Percentiles rank a stretch among this genome's conserved stretches.
Evolutionary conservation across 2,113 vertebrate genomes (phyloP).

Genomic region (Brachypodius melanocephalos): DNA sequence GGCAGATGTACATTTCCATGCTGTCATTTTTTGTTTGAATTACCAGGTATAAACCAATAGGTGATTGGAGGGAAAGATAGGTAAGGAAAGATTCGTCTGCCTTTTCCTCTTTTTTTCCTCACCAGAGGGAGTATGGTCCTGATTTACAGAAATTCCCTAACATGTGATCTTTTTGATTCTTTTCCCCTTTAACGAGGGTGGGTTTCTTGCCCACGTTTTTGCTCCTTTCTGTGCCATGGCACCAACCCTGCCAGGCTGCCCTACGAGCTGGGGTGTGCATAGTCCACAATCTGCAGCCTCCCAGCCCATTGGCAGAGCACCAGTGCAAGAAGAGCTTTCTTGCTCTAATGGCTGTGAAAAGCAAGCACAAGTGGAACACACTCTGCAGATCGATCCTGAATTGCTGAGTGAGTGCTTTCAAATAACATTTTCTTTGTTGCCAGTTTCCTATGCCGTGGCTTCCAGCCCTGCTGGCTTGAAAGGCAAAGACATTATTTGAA

Average conservation of each 20-base stretch:
- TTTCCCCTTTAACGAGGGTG: neutral
- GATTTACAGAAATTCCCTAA: neutral
- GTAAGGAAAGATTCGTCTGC: neutral
- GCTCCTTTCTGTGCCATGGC: neutral
- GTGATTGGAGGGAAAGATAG: neutral
- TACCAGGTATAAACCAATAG: neutral
- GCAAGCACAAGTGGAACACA: neutral
- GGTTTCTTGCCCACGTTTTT: neutral
- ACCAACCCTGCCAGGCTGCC: neutral
- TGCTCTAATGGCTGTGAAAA: conserved; percentile 5
- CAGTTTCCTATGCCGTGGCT: rapidly evolving
- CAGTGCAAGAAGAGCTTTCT: neutral
- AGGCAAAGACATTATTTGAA: neutral
- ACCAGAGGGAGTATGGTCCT: neutral
- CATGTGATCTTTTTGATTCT: neutral
- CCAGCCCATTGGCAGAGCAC: neutral
- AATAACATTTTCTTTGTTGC: neutral
- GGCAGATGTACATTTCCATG: rapidly evolving
- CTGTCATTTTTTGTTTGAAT: neutral
- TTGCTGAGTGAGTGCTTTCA: neutral
- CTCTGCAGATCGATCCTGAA: neutral
- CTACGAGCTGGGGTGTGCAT: rapidly evolving
- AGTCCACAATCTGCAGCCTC: rapidly evolving
- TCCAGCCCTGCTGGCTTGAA: neutral
- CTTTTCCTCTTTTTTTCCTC: neutral